Evolutionary conservation across 2,797 vertebrate species (phyloP).

Genomic region (Chrysocyon brachyurus): DNA sequence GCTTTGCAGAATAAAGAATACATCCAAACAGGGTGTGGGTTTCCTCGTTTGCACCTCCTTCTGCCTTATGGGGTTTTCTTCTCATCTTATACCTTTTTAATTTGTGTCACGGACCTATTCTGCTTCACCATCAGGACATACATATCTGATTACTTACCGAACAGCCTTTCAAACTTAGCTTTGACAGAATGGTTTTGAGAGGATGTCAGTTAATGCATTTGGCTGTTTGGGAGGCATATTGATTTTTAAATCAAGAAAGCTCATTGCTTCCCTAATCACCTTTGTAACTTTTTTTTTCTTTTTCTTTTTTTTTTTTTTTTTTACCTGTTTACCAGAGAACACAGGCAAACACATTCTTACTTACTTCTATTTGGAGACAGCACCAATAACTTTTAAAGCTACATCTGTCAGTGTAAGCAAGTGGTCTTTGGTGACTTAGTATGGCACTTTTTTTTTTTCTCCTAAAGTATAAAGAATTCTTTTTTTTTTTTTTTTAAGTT

Average conservation of each 20-base stretch:
- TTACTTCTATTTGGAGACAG: slow-evolving; percentile 50
- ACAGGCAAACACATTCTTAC: neutral
- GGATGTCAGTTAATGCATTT: slow-evolving; percentile 42
- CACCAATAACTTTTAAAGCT: slow-evolving; percentile 6
- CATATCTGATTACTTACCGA: slow-evolving; percentile 62
- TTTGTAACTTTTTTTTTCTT: neutral
- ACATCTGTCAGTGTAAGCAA: neutral
- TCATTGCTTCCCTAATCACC: slow-evolving; percentile 38
- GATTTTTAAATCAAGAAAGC: slow-evolving; percentile 77
- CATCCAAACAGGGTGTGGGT: neutral
- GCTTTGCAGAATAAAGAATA: slow-evolving; percentile 30
- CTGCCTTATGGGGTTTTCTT: slow-evolving; percentile 34
- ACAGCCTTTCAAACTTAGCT: slow-evolving; percentile 56
- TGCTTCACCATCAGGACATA: neutral
- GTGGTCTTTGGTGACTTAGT: neutral
- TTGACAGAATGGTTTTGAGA: slow-evolving; percentile 76
- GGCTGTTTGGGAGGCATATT: slow-evolving; percentile 17
- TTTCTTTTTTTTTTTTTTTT: slow-evolving; percentile 66
- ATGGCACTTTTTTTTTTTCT: neutral
- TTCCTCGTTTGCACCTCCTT: slow-evolving; percentile 6
- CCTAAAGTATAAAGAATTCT: neutral
- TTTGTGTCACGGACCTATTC: neutral
- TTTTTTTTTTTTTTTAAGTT: neutral
- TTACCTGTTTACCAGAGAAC: slow-evolving; percentile 21
- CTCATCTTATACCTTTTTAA: neutral